These are phyloP conservation scores for Mnemiopsis leidyi DNA, from an alignment of 37 sponge, comb jelly and placozoan species.

Conservation along the genomic window DNA sequence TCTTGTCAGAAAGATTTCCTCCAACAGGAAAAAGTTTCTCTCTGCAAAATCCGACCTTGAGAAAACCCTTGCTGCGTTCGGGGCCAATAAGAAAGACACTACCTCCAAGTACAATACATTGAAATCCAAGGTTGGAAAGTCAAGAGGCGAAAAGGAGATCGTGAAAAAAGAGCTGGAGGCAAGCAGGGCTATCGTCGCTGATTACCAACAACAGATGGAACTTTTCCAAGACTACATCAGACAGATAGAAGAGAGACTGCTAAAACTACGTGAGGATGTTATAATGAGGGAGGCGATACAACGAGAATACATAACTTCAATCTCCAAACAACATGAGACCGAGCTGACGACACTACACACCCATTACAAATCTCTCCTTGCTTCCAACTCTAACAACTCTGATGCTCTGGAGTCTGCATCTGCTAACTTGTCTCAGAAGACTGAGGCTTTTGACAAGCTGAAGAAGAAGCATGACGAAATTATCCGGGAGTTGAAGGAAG, in stretches of 20 bases:
- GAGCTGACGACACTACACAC: not conserved
- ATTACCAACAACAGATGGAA: not conserved
- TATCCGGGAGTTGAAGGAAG: not conserved
- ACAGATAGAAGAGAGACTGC: not conserved
- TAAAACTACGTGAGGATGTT: slow-evolving; percentile 12
- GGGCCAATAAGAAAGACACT: not conserved
- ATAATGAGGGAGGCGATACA: not conserved
- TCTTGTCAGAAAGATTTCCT: not conserved
- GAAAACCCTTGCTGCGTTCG: not conserved
- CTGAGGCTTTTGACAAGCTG: not conserved
- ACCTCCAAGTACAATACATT: not conserved
- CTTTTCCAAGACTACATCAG: not conserved
- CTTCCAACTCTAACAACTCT: not conserved
- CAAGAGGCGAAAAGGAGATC: not conserved
- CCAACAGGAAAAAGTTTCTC: not conserved
- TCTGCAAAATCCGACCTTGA: not conserved
- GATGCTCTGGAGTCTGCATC: not conserved
- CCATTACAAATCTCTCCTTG: not conserved
- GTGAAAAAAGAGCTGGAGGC: not conserved
- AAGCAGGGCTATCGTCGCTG: not conserved
- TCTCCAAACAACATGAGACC: not conserved
- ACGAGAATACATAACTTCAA: not conserved
- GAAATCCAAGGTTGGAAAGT: not conserved
- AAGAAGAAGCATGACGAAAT: not conserved
- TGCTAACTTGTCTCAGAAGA: not conserved